These are phyloP conservation scores for Tricholauxania praeusta DNA, from an alignment of 2,888 invertebrate genomes.

Conservation along the genomic window DNA sequence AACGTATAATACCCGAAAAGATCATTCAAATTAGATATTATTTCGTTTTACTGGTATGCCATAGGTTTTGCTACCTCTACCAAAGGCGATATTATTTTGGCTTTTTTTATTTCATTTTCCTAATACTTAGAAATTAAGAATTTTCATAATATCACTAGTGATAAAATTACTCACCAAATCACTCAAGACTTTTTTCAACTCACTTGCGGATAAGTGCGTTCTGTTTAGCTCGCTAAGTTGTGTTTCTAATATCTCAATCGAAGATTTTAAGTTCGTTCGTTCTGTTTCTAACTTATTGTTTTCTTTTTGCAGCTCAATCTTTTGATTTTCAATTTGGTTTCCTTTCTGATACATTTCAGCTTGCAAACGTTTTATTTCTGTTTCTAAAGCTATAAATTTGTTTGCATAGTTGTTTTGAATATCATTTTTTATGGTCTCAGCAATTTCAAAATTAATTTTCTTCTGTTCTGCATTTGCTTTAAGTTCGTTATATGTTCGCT, in stretches of 20 bases:
- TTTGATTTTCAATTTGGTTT: slow-evolving; percentile 32
- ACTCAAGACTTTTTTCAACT: slow-evolving; percentile 75
- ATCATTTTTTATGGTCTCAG: slow-evolving; percentile 32
- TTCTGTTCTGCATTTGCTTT: slow-evolving; percentile 28
- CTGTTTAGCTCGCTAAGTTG: slow-evolving; percentile 68
- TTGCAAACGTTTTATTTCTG: slow-evolving; percentile 49
- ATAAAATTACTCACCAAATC: slow-evolving; percentile 71
- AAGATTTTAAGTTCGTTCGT: slow-evolving; percentile 58
- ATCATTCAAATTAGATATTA: too few species aligned
- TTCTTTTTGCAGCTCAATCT: slow-evolving; percentile 45
- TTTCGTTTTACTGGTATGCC: too few species aligned
- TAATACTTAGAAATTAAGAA: background rate
- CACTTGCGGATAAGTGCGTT: slow-evolving; percentile 74
- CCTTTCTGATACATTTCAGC: slow-evolving; percentile 49
- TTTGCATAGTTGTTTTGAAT: slow-evolving; percentile 46
- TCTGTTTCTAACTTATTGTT: slow-evolving; percentile 68
- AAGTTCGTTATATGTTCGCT: slow-evolving; percentile 36
- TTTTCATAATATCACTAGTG: background rate
- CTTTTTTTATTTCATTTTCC: too few species aligned
- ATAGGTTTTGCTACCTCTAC: too few species aligned
- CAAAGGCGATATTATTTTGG: too few species aligned
- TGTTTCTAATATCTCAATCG: slow-evolving; percentile 53
- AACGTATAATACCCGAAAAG: too few species aligned
- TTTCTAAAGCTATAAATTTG: slow-evolving; percentile 52
- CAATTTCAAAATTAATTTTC: slow-evolving; percentile 28